A percentile compares a stretch with the other conserved stretches of the same genome.
These are phyloP conservation scores for Dolichoris vasculosae DNA, from an alignment of 1,140 invertebrate species.

Conservation along the genomic window DNA sequence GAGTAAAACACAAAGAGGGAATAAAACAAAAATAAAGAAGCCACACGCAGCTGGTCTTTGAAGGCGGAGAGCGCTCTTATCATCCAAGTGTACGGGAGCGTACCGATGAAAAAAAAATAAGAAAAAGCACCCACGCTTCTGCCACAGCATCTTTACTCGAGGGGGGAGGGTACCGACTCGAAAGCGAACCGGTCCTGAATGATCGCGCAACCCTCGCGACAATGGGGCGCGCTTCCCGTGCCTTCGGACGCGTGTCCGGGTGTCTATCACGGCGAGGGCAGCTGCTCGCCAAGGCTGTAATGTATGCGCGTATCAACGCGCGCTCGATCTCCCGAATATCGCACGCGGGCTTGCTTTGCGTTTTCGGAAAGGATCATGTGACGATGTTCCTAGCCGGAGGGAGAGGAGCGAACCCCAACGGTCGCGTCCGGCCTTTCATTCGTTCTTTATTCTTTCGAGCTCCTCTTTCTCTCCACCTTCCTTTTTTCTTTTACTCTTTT, in stretches of 20 bases:
- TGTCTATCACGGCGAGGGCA: background rate
- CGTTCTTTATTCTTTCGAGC: constrained; percentile 17
- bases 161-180: background rate
- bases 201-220: background rate
- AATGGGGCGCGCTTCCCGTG: background rate
- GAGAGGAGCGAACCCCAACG: constrained; percentile 8
- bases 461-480: too few species aligned
- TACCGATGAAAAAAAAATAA: background rate
- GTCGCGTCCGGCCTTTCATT: constrained; percentile 35
- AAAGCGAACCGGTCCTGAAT: background rate
- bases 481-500: background rate
- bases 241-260: too few species aligned
- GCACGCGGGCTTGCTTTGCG: constrained; percentile 54
- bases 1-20: background rate
- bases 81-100: background rate
- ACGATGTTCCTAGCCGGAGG: background rate
- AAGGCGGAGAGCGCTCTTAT: background rate
- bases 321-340: constrained; percentile 56
- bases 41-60: background rate
- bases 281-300: constrained; percentile 57
- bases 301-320: constrained; percentile 68
- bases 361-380: background rate
- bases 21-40: background rate
- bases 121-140: background rate
- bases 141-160: background rate